Percentiles rank a stretch among this genome's conserved stretches.
Evolutionary conservation across 1,140 invertebrate species (phyloP).

Genomic region (Centruroides sculpturatus): DNA sequence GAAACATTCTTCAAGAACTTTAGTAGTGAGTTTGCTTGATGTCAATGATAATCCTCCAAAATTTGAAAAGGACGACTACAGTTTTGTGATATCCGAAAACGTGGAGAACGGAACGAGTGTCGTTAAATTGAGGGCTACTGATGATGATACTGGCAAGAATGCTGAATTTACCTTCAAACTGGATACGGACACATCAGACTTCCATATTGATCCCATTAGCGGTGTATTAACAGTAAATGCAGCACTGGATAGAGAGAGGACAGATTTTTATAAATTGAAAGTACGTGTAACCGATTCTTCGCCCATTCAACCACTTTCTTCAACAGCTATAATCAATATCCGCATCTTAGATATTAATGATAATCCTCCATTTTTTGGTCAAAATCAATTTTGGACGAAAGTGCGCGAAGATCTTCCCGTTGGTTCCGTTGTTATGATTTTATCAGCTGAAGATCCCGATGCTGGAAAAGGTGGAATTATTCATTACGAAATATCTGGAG

Average conservation of each 20-base stretch:
- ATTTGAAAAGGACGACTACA: conserved; percentile 35
- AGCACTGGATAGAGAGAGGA: conserved; percentile 64
- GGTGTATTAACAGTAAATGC: conserved; percentile 62
- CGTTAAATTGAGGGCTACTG: conserved; percentile 52
- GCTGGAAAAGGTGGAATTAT: conserved; percentile 56
- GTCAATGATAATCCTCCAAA: conserved; percentile 34
- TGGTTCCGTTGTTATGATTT: conserved; percentile 66
- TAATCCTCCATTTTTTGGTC: conserved; percentile 60
- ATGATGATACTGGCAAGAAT: conserved; percentile 62
- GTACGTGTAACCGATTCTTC: conserved; percentile 62
- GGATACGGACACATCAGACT: conserved; percentile 64
- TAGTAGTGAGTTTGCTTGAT: conserved; percentile 44
- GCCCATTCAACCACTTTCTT: conserved; percentile 38
- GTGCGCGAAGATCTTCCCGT: conserved; percentile 79
- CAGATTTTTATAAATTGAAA: conserved; percentile 64
- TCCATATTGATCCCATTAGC: conserved; percentile 56
- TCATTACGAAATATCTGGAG: conserved; percentile 56
- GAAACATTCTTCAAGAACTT: conserved; percentile 52
- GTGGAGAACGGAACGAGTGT: conserved; percentile 43
- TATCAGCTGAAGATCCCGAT: conserved; percentile 77
- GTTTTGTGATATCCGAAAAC: conserved; percentile 31
- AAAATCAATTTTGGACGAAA: conserved; percentile 49
- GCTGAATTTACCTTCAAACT: conserved; percentile 64
- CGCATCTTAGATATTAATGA: conserved; percentile 82
- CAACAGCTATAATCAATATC: conserved; percentile 58